phyloP scores from a whole-genome alignment of 2,113 vertebrate species.

The Crocuta crocuta region DNA sequence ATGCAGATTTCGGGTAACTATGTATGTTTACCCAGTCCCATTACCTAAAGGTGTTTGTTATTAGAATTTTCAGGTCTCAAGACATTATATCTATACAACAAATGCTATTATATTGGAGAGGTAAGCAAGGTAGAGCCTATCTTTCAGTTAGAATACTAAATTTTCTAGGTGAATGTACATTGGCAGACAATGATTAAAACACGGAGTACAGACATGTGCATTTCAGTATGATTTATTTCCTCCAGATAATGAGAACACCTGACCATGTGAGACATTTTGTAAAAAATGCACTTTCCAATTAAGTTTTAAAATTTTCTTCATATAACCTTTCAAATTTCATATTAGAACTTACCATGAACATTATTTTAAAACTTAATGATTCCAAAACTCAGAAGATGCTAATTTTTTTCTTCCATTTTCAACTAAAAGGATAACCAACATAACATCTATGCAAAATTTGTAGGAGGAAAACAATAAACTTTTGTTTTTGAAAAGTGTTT shows the following conservation, averaged over 20 bases:
- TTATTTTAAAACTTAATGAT: background rate
- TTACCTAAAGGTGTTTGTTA: background rate
- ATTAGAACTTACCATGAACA: background rate
- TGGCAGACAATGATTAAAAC: background rate
- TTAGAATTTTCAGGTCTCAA: slow-evolving; percentile 29
- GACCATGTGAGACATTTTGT: background rate
- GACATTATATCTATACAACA: background rate
- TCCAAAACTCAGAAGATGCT: background rate
- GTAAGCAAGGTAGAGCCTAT: background rate
- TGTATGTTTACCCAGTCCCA: background rate
- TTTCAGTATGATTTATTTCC: background rate
- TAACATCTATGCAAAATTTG: background rate
- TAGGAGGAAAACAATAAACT: background rate
- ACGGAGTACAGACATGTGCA: background rate
- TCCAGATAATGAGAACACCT: background rate
- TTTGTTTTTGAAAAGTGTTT: background rate
- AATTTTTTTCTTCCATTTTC: background rate
- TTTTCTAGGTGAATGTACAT: background rate
- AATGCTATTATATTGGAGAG: background rate
- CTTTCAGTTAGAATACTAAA: background rate
- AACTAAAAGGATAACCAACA: background rate
- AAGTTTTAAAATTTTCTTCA: slow-evolving; percentile 32
- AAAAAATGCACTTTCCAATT: background rate
- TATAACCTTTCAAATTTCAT: slow-evolving; percentile 17
- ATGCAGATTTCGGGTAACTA: slow-evolving; percentile 28